A percentile compares a stretch with the other conserved stretches of the same genome.
Evolutionary conservation across 2,888 invertebrate species (phyloP).

Genomic region (Acronicta aceris): DNA sequence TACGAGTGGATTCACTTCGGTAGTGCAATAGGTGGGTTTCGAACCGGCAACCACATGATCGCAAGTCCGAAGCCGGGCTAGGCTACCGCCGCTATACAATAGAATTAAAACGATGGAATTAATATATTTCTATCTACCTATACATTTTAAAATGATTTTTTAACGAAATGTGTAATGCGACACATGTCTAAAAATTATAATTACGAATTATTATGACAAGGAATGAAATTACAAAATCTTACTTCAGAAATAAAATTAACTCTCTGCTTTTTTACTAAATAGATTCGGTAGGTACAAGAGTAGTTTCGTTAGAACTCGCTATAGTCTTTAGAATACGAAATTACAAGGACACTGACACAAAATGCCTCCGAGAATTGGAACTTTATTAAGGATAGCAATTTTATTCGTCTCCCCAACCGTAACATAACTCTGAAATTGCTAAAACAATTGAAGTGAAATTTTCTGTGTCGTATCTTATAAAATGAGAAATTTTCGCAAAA

Average conservation of each 20-base stretch:
- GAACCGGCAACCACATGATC: too few relatives aligned
- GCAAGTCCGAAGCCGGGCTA: too few relatives aligned
- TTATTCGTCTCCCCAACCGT: conserved; percentile 34
- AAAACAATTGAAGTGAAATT: conserved; percentile 35
- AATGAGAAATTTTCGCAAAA: conserved; percentile 4
- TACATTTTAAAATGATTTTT: too few relatives aligned
- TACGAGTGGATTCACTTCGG: too few relatives aligned
- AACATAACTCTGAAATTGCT: conserved; percentile 40
- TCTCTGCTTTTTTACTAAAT: conserved; percentile 5
- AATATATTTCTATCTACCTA: too few relatives aligned
- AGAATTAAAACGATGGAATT: too few relatives aligned
- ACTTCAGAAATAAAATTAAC: conserved; percentile 5
- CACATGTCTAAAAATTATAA: too few relatives aligned
- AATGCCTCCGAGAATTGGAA: conserved; percentile 43
- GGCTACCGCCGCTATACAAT: too few relatives aligned
- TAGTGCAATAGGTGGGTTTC: too few relatives aligned
- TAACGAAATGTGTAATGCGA: too few relatives aligned
- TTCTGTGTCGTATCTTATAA: conserved; percentile 13
- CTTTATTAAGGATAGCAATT: conserved; percentile 44
- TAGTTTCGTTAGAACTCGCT: conserved; percentile 15
- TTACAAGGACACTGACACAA: conserved; percentile 35
- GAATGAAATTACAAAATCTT: neutral
- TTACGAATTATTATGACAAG: too few relatives aligned
- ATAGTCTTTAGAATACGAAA: conserved; percentile 31
- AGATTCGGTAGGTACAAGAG: conserved; percentile 17